Conservation (phyloP, 2,888 invertebrate genomes). For the Metacarcinus magister region DNA sequence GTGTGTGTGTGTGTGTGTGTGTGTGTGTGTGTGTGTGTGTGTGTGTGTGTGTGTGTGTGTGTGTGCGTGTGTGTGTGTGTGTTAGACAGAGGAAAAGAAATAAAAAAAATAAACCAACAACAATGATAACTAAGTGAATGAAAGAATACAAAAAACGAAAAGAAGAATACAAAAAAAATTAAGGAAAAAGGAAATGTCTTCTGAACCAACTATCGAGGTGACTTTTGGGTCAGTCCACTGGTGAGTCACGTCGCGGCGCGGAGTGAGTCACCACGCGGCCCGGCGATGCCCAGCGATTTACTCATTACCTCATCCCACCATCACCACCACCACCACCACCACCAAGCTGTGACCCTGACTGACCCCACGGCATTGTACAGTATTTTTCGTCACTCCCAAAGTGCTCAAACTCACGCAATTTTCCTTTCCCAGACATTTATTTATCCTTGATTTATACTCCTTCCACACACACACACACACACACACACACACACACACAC, state of each 20-base stretch:
- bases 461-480: background rate
- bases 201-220: too few species aligned
- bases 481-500: too few species aligned
- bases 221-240: background rate
- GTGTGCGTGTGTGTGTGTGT: conserved; percentile 6
- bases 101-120: background rate
- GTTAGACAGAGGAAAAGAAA: background rate
- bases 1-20: conserved; percentile 26
- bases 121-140: background rate
- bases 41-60: conserved; percentile 26
- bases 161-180: background rate
- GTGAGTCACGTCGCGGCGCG: background rate
- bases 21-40: conserved; percentile 26
- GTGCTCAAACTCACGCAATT: background rate
- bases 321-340: too few species aligned
- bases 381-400: background rate
- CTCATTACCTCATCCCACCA: conserved; percentile 29
- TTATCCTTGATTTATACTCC: background rate
- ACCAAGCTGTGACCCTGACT: background rate
- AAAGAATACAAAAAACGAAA: background rate
- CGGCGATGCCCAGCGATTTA: background rate
- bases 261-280: background rate
- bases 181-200: background rate
- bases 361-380: background rate
- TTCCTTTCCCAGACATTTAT: background rate